phyloP scores from a whole-genome alignment of 2,113 vertebrate genomes.

The Anoplopoma fimbria region DNA sequence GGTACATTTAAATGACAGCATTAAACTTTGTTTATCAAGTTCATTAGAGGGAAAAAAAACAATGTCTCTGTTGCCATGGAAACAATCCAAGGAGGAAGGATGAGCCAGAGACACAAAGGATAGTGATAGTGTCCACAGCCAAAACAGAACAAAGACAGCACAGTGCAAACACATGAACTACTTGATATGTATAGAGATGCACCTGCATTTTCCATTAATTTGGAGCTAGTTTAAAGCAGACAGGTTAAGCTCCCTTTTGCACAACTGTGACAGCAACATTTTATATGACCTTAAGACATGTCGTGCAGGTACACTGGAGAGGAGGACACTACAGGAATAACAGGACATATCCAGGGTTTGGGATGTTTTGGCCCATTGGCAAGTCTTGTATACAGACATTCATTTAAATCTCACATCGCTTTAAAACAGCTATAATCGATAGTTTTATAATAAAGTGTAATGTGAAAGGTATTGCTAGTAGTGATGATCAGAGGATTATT shows the following conservation, averaged over 20 bases:
- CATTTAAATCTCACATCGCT: background rate
- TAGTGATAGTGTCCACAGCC: background rate
- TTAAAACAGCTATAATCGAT: background rate
- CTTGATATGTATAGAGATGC: conserved; percentile 59
- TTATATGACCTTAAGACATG: conserved; percentile 35
- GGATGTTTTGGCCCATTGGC: background rate
- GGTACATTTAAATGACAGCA: background rate
- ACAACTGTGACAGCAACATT: conserved; percentile 28
- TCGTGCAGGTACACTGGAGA: background rate
- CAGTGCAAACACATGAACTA: conserved; percentile 22
- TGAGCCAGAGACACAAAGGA: conserved; percentile 1
- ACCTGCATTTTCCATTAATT: conserved; percentile 59
- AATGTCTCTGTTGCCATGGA: background rate
- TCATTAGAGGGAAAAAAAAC: background rate
- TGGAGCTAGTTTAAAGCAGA: conserved; percentile 39
- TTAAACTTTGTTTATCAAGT: conserved; percentile 19
- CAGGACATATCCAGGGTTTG: background rate
- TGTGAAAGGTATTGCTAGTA: background rate
- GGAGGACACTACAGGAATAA: background rate
- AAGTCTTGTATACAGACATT: background rate
- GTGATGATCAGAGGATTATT: background rate
- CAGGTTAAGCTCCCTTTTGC: conserved; percentile 29
- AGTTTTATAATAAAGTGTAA: background rate
- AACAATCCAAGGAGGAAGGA: background rate
- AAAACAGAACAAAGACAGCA: conserved; percentile 8